Percentiles rank a stretch among this genome's conserved stretches.
These are phyloP conservation scores for Blera fallax DNA, from an alignment of 2,888 invertebrate species.

Conservation along the genomic window DNA sequence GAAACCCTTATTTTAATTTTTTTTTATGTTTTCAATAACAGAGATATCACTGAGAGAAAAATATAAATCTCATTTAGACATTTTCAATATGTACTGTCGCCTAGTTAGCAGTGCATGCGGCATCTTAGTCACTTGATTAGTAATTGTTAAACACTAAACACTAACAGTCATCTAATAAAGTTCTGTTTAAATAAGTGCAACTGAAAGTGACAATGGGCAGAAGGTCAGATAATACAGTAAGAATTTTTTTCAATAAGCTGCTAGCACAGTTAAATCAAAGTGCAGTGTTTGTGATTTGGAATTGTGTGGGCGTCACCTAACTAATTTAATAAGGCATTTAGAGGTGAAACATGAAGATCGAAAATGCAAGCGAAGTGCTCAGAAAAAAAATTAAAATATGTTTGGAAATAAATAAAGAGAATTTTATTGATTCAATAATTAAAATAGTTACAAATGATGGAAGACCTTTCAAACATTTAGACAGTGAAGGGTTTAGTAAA, in stretches of 20 bases:
- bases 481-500: slow-evolving; percentile 7
- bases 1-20: too few species aligned
- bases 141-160: too few species aligned
- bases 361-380: background rate
- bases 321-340: slow-evolving; percentile 3
- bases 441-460: background rate
- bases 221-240: background rate
- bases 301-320: background rate
- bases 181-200: background rate
- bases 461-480: background rate
- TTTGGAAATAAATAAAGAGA: background rate
- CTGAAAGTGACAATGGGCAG: background rate
- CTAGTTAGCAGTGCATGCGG: too few species aligned
- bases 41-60: too few species aligned
- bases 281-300: background rate
- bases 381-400: background rate
- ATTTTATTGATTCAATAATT: background rate
- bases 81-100: too few species aligned
- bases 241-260: background rate
- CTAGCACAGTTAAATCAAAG: background rate
- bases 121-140: too few species aligned
- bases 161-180: background rate
- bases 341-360: background rate
- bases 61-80: too few species aligned
- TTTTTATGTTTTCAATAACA: too few species aligned